phyloP scores from a whole-genome alignment of 2,888 invertebrate species.

The Aproaerema taeniolella region DNA sequence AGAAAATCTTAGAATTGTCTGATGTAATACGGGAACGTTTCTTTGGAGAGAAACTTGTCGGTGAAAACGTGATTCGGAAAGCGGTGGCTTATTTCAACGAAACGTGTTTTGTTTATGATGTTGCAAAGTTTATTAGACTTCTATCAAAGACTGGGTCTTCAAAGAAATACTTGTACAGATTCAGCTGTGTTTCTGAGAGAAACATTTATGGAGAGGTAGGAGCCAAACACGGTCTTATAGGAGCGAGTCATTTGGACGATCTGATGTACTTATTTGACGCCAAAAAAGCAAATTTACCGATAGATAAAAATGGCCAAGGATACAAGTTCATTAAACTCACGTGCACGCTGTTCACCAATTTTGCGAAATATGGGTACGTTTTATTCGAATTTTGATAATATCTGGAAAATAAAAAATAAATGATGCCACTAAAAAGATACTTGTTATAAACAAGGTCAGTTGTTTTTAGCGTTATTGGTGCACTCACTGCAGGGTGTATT shows the following conservation, averaged over 20 bases:
- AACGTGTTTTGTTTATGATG: constrained; percentile 24
- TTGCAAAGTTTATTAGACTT: constrained; percentile 26
- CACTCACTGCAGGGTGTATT: neutral
- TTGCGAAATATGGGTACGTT: constrained; percentile 44
- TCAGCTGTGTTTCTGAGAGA: constrained; percentile 38
- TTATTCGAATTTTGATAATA: neutral
- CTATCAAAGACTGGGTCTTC: constrained; percentile 22
- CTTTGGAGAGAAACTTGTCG: constrained; percentile 31
- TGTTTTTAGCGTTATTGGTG: neutral
- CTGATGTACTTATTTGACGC: constrained; percentile 45
- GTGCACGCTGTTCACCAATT: constrained; percentile 45
- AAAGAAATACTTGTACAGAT: constrained; percentile 35
- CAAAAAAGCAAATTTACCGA: constrained; percentile 28
- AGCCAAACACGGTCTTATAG: constrained; percentile 25
- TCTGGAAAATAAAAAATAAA: neutral
- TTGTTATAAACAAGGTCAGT: neutral
- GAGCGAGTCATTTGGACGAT: constrained; percentile 47
- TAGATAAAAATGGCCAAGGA: constrained; percentile 34
- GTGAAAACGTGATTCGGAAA: constrained; percentile 26
- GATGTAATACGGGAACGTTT: constrained; percentile 37
- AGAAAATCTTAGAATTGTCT: constrained; percentile 30
- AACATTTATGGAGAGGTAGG: constrained; percentile 35
- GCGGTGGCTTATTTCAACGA: constrained; percentile 30
- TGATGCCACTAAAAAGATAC: neutral
- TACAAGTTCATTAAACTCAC: constrained; percentile 38